These are phyloP conservation scores for Orestias chungarensis DNA, from an alignment of 2,797 vertebrate species.

Conservation along the genomic window DNA sequence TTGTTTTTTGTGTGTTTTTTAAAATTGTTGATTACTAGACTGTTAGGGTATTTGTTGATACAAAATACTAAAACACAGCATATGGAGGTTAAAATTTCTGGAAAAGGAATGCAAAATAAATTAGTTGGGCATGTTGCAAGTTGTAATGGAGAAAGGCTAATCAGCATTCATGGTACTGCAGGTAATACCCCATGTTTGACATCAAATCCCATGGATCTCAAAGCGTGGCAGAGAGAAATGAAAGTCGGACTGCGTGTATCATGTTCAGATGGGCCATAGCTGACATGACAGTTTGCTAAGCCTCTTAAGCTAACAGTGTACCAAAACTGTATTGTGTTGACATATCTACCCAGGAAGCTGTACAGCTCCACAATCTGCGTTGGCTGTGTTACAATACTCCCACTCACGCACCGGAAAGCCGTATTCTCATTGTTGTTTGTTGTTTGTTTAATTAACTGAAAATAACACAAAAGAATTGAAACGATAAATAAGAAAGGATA, in stretches of 20 bases:
- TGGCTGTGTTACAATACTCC: slow-evolving; percentile 2
- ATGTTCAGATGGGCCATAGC: slow-evolving; percentile 50
- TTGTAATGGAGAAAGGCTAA: slow-evolving; percentile 12
- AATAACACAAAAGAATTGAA: not conserved
- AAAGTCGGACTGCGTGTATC: slow-evolving; percentile 38
- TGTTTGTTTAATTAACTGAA: not conserved
- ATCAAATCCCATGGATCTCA: slow-evolving; percentile 39
- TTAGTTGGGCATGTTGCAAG: not conserved
- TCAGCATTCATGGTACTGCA: slow-evolving; percentile 32
- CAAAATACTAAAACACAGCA: not conserved
- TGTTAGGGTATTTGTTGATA: not conserved
- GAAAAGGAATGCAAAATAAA: slow-evolving; percentile 3
- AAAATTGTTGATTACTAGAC: not conserved
- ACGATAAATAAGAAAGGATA: not conserved
- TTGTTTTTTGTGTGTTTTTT: no score
- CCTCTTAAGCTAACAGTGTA: slow-evolving; percentile 60
- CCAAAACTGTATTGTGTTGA: slow-evolving; percentile 48
- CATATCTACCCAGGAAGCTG: slow-evolving; percentile 48
- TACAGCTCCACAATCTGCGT: slow-evolving; percentile 11
- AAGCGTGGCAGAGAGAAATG: slow-evolving; percentile 40
- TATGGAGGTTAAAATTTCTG: not conserved
- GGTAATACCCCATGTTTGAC: slow-evolving; percentile 38
- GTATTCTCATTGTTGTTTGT: not conserved
- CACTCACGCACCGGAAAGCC: not conserved
- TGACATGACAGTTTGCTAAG: slow-evolving; percentile 68